Evolutionary conservation across 2,113 vertebrate genomes (phyloP), one percentile per base, ranked within the genome.

Genomic region (Todiramphus chloris): DNA sequence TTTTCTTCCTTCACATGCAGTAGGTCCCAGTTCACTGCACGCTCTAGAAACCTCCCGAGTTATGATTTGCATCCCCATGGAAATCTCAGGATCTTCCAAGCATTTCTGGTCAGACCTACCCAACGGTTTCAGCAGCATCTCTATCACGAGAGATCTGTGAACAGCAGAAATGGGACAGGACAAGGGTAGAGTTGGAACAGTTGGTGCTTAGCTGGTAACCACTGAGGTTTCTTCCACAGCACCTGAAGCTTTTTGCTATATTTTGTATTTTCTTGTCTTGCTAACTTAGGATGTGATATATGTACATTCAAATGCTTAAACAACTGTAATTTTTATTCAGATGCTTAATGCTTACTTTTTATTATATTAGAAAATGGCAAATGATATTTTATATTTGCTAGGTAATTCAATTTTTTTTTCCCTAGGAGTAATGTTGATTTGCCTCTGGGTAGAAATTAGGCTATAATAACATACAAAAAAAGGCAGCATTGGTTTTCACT

Each of bases 41-140:
- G 5, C 14, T 48, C 68, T 33, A 27, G 11, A 81, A 74, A 9
- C 16, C 50, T 90, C 44, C 43, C 1, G 4, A 43, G n/a, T 41
- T 11, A 6, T 0, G 0, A 41, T 31, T 27, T 64, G 24, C 17
- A 2, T 1, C 31, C 41, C 55, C 28, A 11, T 2, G 1, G 73
- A 83, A 70, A 81, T 27, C 21, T 28, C 1, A 1, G 64, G 14
- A 43, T 77, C 23, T 78, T 68, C 50, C 31, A 50, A 56, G 59
- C 2, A 0, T 53, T 60, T 76, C 76, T 44, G 53, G 18, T 44
- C 17, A 75, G 60, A 48, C 8, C 14, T 39, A 31, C 2, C 7
- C 23, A 63, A 18, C 33, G 1, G 5, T 73, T 86, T 50, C 63
- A 63, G 72, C 53, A 24, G 13, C 39, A 5, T 8, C 24, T 48